Base-by-base conservation (phyloP, 2,888 invertebrate genomes). In the Drosophila neonasuta region DNA sequence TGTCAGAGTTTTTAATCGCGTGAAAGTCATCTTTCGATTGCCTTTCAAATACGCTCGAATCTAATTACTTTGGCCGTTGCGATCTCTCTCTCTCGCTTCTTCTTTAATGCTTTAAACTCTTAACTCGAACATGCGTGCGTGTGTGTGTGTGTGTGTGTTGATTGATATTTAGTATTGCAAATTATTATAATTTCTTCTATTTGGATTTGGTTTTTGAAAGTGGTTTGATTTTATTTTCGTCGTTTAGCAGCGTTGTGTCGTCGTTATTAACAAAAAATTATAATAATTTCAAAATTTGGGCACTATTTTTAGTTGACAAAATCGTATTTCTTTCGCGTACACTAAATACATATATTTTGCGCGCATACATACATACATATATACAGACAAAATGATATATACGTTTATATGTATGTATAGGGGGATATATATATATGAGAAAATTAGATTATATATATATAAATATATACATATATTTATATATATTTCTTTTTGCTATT, bases 1-100 rank as follows among this genome's bases (percentile, higher is more conserved):
- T 86, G 89, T 87, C 77, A 90, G 80, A 88, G 89, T 86, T 91
- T 91, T 91, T 81, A 90, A 87, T 86, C 91, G 91, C 90, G 91
- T 88, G 88, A 90, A 90, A 89, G 90, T 90, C 91, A 90, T 90
- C 85, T 86, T 88, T 64, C 74, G 72, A 76, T 67, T 63, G 50
- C 58, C 60, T 67, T 74, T 74, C 72, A 68, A 57, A 57, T 73
- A 61, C 64, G 61, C 49, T 67, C 59, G 50, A 60, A 60, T 39
- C 57, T 7, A 71, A 68, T 68, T 64, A 68, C 59, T 71, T 71
- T 75, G 60, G 65, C 72, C 76, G 69, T 76, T 71, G 75, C 74
- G 71, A 71, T 61, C 45, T 44, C 36, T 36, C 36, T 41, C 24
- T 56, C 44, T 29, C 29, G 20, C 20, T 56, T 39, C 11, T 8